Percentiles rank a stretch among this genome's conserved stretches.
Conservation (phyloP, 2,797 vertebrate species). For the Margarornis squamiger region DNA sequence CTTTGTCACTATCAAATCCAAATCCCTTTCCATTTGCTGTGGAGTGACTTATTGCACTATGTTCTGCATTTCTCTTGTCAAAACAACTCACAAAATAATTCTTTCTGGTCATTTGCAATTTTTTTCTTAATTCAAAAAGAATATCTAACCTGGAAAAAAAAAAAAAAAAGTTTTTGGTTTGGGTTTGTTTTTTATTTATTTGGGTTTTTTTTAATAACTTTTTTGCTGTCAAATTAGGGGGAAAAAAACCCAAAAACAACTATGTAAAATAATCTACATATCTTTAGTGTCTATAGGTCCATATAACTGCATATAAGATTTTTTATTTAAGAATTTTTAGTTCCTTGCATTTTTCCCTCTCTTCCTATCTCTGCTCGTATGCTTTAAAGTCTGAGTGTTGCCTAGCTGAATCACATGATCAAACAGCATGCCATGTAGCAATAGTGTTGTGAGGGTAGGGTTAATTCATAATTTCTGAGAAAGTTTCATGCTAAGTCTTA, state of each 20-base stretch:
- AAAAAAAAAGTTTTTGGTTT: rapidly evolving
- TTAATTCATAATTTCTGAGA: background rate
- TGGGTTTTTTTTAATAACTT: background rate
- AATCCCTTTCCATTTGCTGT: background rate
- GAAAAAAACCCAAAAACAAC: rapidly evolving
- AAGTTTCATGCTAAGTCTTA: background rate
- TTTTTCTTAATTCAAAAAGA: background rate
- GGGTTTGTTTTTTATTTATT: background rate
- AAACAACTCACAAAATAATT: background rate
- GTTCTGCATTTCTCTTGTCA: background rate
- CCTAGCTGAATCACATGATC: background rate
- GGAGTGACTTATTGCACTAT: background rate
- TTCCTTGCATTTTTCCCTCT: background rate
- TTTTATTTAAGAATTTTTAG: background rate
- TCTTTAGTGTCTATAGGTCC: background rate
- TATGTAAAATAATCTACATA: background rate
- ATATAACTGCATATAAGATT: background rate
- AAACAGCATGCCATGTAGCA: background rate
- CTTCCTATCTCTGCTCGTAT: background rate
- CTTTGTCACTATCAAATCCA: background rate
- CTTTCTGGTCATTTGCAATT: background rate
- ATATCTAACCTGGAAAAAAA: background rate
- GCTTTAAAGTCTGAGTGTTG: background rate
- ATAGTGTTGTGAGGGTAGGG: background rate
- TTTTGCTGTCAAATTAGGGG: background rate